Evolutionary conservation across 2,888 invertebrate species (phyloP).

Genomic region (Morpho helenor): DNA sequence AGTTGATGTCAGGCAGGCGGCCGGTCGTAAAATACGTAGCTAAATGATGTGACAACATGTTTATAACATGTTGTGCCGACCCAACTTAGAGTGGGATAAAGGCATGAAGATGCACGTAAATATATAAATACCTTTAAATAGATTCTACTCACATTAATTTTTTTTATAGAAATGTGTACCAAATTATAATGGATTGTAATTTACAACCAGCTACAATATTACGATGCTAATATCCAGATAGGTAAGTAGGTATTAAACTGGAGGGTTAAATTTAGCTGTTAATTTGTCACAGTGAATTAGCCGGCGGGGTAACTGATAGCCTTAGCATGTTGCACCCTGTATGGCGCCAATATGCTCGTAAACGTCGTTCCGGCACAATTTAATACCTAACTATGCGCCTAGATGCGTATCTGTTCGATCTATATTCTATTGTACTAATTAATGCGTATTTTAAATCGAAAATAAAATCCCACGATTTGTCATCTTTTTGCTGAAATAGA

Average conservation of each 20-base stretch:
- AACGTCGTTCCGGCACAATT: slow-evolving; percentile 65
- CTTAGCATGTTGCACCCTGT: slow-evolving; percentile 74
- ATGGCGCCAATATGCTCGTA: slow-evolving; percentile 73
- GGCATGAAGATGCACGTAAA: no score
- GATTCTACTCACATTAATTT: no score
- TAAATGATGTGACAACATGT: no score
- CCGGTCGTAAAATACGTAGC: no score
- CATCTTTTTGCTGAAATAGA: neutral
- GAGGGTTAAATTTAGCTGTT: slow-evolving; percentile 71
- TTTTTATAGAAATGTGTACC: no score
- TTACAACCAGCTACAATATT: slow-evolving; percentile 8
- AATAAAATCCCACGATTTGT: slow-evolving; percentile 9
- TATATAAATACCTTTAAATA: no score
- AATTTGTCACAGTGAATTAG: slow-evolving; percentile 79
- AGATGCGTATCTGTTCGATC: slow-evolving; percentile 55
- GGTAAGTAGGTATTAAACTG: slow-evolving; percentile 30
- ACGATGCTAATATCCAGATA: slow-evolving; percentile 21
- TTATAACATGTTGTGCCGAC: no score
- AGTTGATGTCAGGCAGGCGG: no score
- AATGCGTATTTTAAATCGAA: slow-evolving; percentile 22
- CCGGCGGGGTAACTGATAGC: slow-evolving; percentile 73
- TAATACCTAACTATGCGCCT: slow-evolving; percentile 63
- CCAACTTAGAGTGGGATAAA: no score
- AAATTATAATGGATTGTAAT: no score
- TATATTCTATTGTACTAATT: slow-evolving; percentile 32